A percentile compares a stretch with the other conserved stretches of the same genome.
phyloP scores from a whole-genome alignment of 2,888 invertebrate genomes.

The Erannis defoliaria region DNA sequence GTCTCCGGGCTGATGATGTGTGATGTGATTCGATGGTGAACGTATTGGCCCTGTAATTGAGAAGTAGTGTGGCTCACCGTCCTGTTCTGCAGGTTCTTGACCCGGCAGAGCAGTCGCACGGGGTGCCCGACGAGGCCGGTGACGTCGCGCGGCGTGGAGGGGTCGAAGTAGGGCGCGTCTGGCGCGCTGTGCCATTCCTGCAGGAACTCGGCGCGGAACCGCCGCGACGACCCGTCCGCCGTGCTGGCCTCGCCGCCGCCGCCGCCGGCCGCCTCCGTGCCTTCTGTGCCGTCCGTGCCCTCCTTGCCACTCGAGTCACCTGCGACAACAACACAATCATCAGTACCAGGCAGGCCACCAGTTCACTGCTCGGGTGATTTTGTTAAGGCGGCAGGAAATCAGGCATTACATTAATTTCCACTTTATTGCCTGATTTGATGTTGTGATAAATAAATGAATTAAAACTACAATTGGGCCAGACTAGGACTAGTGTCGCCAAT shows the following conservation, averaged over 20 bases:
- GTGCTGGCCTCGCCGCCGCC: conserved; percentile 83
- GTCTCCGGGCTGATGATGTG: too few relatives aligned
- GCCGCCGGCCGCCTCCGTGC: conserved; percentile 86
- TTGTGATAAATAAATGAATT: too few relatives aligned
- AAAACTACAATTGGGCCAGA: too few relatives aligned
- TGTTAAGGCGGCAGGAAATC: too few relatives aligned
- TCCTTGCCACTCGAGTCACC: conserved; percentile 87
- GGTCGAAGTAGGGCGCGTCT: conserved; percentile 92
- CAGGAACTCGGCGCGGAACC: conserved; percentile 78
- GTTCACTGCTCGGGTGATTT: too few relatives aligned
- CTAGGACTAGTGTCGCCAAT: too few relatives aligned
- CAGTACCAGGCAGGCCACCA: too few relatives aligned
- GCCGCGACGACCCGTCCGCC: conserved; percentile 75
- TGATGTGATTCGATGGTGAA: too few relatives aligned
- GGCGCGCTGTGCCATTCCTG: conserved; percentile 76
- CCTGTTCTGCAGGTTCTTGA: conserved; percentile 95
- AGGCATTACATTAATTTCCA: too few relatives aligned
- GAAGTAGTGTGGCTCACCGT: conserved; percentile 90
- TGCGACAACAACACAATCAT: conserved; percentile 44
- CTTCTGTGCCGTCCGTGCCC: conserved; percentile 84
- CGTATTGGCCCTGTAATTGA: not conserved
- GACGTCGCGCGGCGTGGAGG: conserved; percentile 91
- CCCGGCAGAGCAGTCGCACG: conserved; percentile 92
- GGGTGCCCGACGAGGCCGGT: conserved; percentile 95
- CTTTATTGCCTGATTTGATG: too few relatives aligned